Base-by-base conservation (phyloP, 2,888 invertebrate species). In the Ormyrus labotus region DNA sequence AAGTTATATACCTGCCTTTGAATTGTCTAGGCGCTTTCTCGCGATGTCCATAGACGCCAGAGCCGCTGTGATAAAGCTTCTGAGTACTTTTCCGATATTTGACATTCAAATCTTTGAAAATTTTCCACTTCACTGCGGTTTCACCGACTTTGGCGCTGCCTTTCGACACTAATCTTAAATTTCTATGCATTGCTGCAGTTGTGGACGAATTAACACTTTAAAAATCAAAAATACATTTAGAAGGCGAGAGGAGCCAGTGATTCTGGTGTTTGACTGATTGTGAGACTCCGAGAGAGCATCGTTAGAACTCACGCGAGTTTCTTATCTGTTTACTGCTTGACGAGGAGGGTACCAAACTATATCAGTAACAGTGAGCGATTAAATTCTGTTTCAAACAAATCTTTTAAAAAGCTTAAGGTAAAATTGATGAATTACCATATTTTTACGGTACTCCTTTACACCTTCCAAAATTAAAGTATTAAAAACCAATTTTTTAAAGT, bases 31-130 rank as follows among this genome's bases (percentile, higher is more conserved):
- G 61, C 83, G 85, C 86, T 84, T 88, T 88, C 83, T 92, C 92
- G 88, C 92, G 92, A 91, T 93, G 93, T 55, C 94, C 94, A 88
- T 93, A 93, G 85, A 94, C 93, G 71, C 93, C 80, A 5, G 63
- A 79, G 88, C 89, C 83, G 83, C 93, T 93, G 86, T 94, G 93
- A 86, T 94, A 94, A 90, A 78, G 91, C 90, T 85, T 92, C 90
- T 72, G 91, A 90, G 19, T 90, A 90, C 13, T 72, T 75, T 70
- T 83, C 10, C 78, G 58, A 58, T 78, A 70, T 13, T 9, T n/a
- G 4, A n/a, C 58, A 7, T 65, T 55, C 45, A 11, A 13, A 10
- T 68, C 45, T 3, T 5, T 19, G 6, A 70, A 50, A 7, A 48
- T 61, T 9, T 48, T 8, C 70, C 75, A 76, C 76, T 45, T 65